Percentiles rank a stretch among this genome's conserved stretches.
These are phyloP conservation scores for Dynastes tityus DNA, from an alignment of 2,888 invertebrate genomes.

Conservation along the genomic window DNA sequence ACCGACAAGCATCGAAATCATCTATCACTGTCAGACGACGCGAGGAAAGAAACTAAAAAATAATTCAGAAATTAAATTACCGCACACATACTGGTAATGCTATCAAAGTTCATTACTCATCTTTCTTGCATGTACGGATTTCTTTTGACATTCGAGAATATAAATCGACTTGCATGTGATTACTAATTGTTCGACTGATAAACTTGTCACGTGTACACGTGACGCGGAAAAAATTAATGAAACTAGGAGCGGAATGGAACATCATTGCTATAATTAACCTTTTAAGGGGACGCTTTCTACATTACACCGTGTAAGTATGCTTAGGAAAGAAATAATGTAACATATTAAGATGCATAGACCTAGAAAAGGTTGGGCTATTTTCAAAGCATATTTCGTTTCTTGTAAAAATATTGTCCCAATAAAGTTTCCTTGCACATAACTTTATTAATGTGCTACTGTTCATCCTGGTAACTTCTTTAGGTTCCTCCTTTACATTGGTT, in stretches of 20 bases:
- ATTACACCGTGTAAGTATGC: too few species aligned
- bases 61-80: conserved; percentile 40
- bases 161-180: conserved; percentile 21
- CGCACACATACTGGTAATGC: conserved; percentile 23
- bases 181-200: conserved; percentile 26
- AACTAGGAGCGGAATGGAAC: neutral
- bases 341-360: too few species aligned
- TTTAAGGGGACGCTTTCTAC: neutral
- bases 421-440: too few species aligned
- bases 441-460: too few species aligned
- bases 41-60: conserved; percentile 25
- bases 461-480: too few species aligned
- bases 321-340: too few species aligned
- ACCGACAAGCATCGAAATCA: conserved; percentile 6
- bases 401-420: too few species aligned
- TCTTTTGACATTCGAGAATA: conserved; percentile 14
- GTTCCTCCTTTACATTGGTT: too few species aligned
- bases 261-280: neutral
- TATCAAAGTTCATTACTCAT: conserved; percentile 29
- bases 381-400: too few species aligned
- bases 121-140: conserved; percentile 1
- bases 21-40: conserved; percentile 28
- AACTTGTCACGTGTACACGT: conserved; percentile 13
- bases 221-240: conserved; percentile 11
- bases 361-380: too few species aligned